Evolutionary conservation across 2,888 invertebrate species (phyloP).

Genomic region (Holacanthella duospinosa): DNA sequence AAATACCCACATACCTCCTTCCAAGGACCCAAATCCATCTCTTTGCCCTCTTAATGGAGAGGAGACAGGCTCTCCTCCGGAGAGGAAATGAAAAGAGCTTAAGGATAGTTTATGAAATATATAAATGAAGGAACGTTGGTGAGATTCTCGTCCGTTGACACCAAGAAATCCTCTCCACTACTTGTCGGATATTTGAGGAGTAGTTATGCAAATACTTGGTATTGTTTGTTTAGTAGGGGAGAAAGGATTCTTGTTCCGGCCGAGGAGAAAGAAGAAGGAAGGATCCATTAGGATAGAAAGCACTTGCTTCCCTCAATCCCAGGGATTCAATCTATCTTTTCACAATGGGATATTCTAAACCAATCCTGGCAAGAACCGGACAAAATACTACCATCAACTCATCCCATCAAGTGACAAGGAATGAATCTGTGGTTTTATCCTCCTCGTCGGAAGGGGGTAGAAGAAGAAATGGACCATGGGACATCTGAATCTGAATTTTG

Average conservation of each 20-base stretch:
- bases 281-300: neutral
- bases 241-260: conserved; percentile 13
- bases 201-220: neutral
- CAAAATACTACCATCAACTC: too few species aligned
- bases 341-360: too few species aligned
- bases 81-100: too few species aligned
- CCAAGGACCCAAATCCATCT: conserved; percentile 14
- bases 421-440: neutral
- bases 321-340: too few species aligned
- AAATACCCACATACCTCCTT: conserved; percentile 27
- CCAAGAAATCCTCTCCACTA: conserved; percentile 6
- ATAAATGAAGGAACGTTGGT: too few species aligned
- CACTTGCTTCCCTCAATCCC: neutral
- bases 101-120: too few species aligned
- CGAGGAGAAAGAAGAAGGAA: neutral
- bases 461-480: conserved; percentile 16
- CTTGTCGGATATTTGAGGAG: neutral
- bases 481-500: conserved; percentile 6
- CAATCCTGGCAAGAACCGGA: too few species aligned
- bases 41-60: neutral
- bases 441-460: too few species aligned
- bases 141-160: too few species aligned
- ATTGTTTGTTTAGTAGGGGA: conserved; percentile 3
- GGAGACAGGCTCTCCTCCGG: too few species aligned
- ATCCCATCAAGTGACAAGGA: neutral